These are phyloP conservation scores for Tragelaphus scriptus DNA, from an alignment of 2,113 vertebrate species.

Conservation along the genomic window DNA sequence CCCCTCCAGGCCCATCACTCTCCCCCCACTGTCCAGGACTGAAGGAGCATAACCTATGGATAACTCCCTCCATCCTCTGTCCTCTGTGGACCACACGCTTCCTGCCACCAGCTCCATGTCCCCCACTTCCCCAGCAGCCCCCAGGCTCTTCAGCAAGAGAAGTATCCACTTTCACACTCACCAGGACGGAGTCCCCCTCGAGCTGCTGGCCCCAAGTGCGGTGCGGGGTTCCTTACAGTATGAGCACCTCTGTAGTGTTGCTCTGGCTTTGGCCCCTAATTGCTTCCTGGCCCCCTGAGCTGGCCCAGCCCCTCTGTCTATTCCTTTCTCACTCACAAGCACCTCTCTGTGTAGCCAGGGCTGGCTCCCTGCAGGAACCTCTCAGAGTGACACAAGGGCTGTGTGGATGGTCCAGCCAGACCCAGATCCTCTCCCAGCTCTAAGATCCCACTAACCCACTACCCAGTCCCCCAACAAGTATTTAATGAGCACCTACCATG, in stretches of 20 bases:
- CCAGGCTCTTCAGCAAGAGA: background rate
- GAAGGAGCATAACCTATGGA: background rate
- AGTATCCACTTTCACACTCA: background rate
- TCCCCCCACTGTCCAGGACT: background rate
- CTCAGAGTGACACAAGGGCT: background rate
- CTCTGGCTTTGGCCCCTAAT: background rate
- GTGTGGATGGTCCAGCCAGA: background rate
- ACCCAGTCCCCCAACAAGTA: background rate
- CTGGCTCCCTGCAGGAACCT: background rate
- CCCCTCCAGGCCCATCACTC: background rate
- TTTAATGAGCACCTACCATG: background rate
- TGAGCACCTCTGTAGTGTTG: background rate
- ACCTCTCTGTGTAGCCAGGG: background rate
- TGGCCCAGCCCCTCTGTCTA: background rate
- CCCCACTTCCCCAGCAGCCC: background rate
- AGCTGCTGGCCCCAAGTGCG: background rate
- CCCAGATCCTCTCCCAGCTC: background rate
- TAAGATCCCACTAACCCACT: accelerated
- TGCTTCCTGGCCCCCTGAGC: background rate
- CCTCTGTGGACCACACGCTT: background rate
- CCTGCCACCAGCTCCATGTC: background rate
- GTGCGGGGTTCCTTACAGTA: background rate
- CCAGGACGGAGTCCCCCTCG: background rate
- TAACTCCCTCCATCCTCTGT: background rate
- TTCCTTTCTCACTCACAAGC: background rate